Evolutionary conservation across 2,113 vertebrate genomes (phyloP).

Genomic region (Triplophysa tibetana): DNA sequence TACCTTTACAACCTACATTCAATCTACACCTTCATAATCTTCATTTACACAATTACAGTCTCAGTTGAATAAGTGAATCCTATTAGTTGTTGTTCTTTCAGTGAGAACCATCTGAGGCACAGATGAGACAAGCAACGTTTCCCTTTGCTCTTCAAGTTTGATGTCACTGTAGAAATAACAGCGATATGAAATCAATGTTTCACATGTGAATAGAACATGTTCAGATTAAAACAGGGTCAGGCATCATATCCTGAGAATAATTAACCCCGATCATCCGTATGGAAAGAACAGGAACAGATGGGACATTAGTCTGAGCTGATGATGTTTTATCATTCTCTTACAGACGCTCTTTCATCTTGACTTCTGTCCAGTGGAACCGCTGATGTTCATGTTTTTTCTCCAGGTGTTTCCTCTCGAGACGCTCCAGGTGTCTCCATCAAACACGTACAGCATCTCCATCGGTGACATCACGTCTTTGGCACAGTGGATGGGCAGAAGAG

Average conservation of each 20-base stretch:
- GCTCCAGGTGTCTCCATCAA: conserved; percentile 29
- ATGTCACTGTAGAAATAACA: no score
- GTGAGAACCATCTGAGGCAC: no score
- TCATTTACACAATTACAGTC: no score
- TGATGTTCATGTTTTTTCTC: conserved; percentile 37
- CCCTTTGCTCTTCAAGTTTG: no score
- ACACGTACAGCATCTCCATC: not conserved
- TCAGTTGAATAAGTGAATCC: no score
- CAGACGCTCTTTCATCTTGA: not conserved
- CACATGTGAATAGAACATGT: no score
- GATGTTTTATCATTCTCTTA: not conserved
- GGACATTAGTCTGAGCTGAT: conserved; percentile 3
- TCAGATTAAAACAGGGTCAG: conserved; percentile 14
- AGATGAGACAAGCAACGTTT: no score
- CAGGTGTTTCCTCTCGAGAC: conserved; percentile 64
- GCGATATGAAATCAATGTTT: no score
- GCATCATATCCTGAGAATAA: conserved; percentile 51
- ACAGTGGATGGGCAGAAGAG: not conserved
- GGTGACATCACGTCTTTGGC: conserved; percentile 5
- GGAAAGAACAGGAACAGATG: conserved; percentile 45
- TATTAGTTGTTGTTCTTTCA: no score
- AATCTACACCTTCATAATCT: no score
- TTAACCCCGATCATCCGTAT: conserved; percentile 41
- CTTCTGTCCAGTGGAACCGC: not conserved
- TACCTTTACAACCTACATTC: no score